Base-by-base conservation (phyloP, 2,888 invertebrate species). In the Drosophila affinis region DNA sequence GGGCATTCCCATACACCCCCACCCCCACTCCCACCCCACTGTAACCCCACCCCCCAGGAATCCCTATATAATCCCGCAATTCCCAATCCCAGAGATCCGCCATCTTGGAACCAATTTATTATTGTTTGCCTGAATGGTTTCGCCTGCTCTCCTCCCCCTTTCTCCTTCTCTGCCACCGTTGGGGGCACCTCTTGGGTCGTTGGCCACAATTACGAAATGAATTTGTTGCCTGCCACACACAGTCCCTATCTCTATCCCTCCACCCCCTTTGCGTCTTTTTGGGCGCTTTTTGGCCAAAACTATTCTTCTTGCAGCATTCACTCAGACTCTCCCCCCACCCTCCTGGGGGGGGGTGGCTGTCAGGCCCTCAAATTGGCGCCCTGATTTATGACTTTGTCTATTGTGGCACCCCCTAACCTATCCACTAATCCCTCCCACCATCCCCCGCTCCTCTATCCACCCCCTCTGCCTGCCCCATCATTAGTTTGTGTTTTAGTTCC, bases 181-280 rank as follows among this genome's bases (percentile, higher is more conserved):
- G 53, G 39, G 39, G 39, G n/a, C 32, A 18, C 48, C 53, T 63
- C 78, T 77, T 80, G 82, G 77, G 79, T 88, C 87, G 84, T 87
- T 90, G 82, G 79, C 82, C 84, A 82, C 90, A 90, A 91, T 91
- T 90, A 91, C 88, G 79, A 90, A 91, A 90, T 90, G 88, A 89
- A 89, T 87, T 90, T 87, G 88, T 62, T 76, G 81, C 81, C 79
- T 75, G 48, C 53, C 60, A 39, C 39, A 39, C 39, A 39, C 34
- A 34, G 57, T 60, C 65, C 63, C 77, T 73, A 64, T 24, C 24
- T 1, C 5, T 24, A 24, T 24, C 4, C 24, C 24, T 2, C 7
- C 29, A 9, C 9, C 29, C 59, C 62, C 39, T 53, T n/a, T 21
- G 29, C 18, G 32, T 24, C 52, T 27, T 61, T 68, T 62, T 49